phyloP scores from a whole-genome alignment of 2,888 invertebrate species.

The Sinhomidia bicolor region DNA sequence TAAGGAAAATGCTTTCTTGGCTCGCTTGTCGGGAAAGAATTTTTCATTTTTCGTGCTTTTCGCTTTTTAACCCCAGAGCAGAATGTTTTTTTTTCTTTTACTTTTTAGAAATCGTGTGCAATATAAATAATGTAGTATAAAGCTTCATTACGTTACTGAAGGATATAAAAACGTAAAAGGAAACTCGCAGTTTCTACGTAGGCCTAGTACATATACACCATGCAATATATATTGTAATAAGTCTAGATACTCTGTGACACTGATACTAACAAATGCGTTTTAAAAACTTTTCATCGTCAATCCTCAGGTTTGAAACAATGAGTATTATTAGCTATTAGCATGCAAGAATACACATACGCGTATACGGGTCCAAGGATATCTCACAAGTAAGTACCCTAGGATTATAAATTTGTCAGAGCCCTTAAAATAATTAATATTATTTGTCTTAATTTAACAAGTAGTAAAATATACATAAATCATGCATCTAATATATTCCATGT shows the following conservation, averaged over 20 bases:
- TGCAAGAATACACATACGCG: too few relatives aligned
- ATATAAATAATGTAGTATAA: background rate
- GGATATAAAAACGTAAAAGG: background rate
- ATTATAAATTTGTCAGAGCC: background rate
- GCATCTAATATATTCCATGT: too few relatives aligned
- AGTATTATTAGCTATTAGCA: background rate
- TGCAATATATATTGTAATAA: conserved; percentile 25
- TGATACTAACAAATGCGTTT: conserved; percentile 57
- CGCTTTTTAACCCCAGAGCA: conserved; percentile 53
- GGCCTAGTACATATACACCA: background rate
- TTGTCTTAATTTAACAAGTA: conserved; percentile 1
- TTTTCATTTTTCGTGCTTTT: conserved; percentile 62
- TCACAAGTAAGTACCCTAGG: background rate
- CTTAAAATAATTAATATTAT: background rate
- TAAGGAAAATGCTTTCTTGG: conserved; percentile 57
- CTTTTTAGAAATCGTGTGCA: too few relatives aligned
- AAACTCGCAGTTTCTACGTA: background rate
- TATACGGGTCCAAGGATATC: background rate
- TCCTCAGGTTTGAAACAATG: background rate
- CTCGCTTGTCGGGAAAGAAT: conserved; percentile 53
- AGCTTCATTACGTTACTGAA: background rate
- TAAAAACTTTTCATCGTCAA: background rate
- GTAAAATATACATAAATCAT: background rate
- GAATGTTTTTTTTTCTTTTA: conserved; percentile 14
- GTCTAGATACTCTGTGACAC: conserved; percentile 44